Base-by-base conservation (phyloP, 1,140 invertebrate species). In the Lineus longissimus region DNA sequence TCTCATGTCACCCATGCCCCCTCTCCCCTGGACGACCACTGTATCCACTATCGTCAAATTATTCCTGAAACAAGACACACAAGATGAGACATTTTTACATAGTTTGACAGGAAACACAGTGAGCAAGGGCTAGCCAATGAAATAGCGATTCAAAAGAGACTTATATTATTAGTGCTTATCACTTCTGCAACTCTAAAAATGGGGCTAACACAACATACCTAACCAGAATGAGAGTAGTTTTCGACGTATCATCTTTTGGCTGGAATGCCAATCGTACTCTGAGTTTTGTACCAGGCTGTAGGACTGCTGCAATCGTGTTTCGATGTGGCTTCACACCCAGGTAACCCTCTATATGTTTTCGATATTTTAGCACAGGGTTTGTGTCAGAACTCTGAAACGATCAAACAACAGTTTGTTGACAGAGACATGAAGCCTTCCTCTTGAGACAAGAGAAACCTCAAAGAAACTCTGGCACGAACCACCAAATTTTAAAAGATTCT, bases 41-140 rank as follows among this genome's bases (percentile, higher is more conserved):
- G 88, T 87, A 82, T 98, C 95, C 69, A 97, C 82, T 54, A 94
- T 88, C 0, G 95, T 98, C 68, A 98, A 84, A 81, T 98, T 98
- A 80, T 97, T 98, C 71, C 94, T 90, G 79, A 70, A 77, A 68
- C 74, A 57, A 59, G 51, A 54, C 27, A 58, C 19, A 25, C 6
- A 58, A 29, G 9, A 23, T 7, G 4, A 7, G 6, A 58, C 56
- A 58, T 22, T 25, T n/a, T 43, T n/a, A n/a, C 15, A n/a, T 15
- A 43, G n/a, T 15, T 43, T 43, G 41, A n/a, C 41, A 43, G n/a
- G 41, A 15, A 43, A 43, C n/a, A 43, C 41, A 43, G n/a, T 43
- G 41, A 43, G 15, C 41, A 43, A n/a, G 41, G n/a, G n/a, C 15
- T 15, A 15, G 15, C 15, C 15, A 43, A 43, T n/a, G 15, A 15